A percentile compares a stretch with the other conserved stretches of the same genome.
phyloP scores from a whole-genome alignment of 2,113 vertebrate genomes.

The Perca schrenkii region DNA sequence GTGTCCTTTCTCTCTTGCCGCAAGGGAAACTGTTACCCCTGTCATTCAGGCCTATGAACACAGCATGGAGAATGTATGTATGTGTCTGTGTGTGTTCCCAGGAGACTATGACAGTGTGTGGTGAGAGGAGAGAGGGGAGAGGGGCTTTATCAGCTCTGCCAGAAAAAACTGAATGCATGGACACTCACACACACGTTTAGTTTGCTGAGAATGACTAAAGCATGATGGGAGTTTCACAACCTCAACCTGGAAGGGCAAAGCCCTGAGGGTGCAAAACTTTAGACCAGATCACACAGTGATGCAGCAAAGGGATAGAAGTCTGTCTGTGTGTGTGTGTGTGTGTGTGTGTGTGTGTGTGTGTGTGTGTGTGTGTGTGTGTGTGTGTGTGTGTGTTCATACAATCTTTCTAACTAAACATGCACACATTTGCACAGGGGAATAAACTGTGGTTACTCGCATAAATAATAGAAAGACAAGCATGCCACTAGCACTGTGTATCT shows the following conservation, averaged over 20 bases:
- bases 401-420: background rate
- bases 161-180: slow-evolving; percentile 62
- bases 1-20: slow-evolving; percentile 79
- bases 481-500: background rate
- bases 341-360: background rate
- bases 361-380: no score
- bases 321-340: no score
- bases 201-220: slow-evolving; percentile 55
- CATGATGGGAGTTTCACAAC: slow-evolving; percentile 60
- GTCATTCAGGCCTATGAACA: slow-evolving; percentile 79
- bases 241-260: slow-evolving; percentile 44
- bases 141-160: slow-evolving; percentile 65
- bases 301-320: slow-evolving; percentile 35
- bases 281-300: slow-evolving; percentile 33
- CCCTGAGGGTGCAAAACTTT: slow-evolving; percentile 57
- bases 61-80: slow-evolving; percentile 66
- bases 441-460: slow-evolving; percentile 7
- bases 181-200: slow-evolving; percentile 31
- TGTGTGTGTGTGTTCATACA: background rate
- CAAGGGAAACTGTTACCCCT: slow-evolving; percentile 78
- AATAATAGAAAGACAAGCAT: slow-evolving; percentile 9
- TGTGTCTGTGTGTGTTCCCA: slow-evolving; percentile 54
- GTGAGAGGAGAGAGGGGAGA: slow-evolving; percentile 40
- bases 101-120: slow-evolving; percentile 63
- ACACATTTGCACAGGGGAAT: slow-evolving; percentile 19